Evolutionary conservation across 2,888 invertebrate genomes (phyloP), one percentile per base, ranked within the genome.

Genomic region (Priapulus caudatus): DNA sequence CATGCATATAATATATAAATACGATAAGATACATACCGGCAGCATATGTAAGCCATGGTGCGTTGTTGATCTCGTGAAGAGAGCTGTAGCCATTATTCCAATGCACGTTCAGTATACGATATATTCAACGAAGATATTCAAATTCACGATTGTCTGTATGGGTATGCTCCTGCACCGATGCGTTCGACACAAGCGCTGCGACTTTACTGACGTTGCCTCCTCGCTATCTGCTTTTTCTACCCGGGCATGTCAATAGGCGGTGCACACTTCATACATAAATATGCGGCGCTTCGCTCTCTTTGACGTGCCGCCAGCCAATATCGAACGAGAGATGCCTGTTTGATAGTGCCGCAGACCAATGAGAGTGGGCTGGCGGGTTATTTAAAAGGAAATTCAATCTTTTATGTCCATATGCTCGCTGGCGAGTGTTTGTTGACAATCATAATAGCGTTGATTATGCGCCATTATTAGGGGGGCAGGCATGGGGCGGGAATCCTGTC

Each of bases 261-360:
- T 33, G n/a, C 33, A 33, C 33, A 33, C 33, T 33, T 33, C 33
- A 33, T 33, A 33, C 33, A 33, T n/a, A 33, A 33, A 33, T 33
- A 33, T 33, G 10, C 33, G 33, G 10, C n/a, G n/a, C n/a, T n/a
- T n/a, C n/a, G n/a, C n/a, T n/a, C n/a, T 10, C 33, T 33, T 33
- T 33, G 33, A 33, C 10, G 33, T 33, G 33, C 33, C 33, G 33
- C 33, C 33, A 33, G 33, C 33, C 33, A 33, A 33, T 33, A n/a
- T 33, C 33, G n/a, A 33, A 10, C 10, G 10, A n/a, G 10, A 33
- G 33, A 33, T 10, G 10, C 33, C 10, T n/a, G 33, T 33, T 33
- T 33, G 33, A 10, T 10, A n/a, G n/a, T n/a, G 33, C 33, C 33
- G 33, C 33, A 10, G n/a, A n/a, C 33, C 33, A 33, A 33, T 33